phyloP scores from a whole-genome alignment of 2,888 invertebrate species.

The Mythimna loreyi region DNA sequence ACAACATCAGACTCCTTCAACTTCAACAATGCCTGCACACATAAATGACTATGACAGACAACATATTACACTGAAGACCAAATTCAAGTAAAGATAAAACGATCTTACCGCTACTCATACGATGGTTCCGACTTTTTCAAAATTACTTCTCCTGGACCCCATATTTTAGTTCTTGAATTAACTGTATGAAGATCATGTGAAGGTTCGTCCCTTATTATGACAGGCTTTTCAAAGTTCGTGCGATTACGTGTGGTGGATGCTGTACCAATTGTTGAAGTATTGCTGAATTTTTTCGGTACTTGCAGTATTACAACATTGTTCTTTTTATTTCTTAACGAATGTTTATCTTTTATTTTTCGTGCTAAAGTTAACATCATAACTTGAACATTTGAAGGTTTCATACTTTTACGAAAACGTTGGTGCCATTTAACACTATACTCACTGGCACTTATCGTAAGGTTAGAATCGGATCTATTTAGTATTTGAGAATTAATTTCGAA shows the following conservation, averaged over 20 bases:
- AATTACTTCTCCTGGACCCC: constrained; percentile 74
- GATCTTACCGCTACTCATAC: constrained; percentile 34
- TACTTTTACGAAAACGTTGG: constrained; percentile 49
- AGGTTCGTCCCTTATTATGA: constrained; percentile 69
- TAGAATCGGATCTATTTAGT: constrained; percentile 70
- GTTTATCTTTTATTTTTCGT: constrained; percentile 69
- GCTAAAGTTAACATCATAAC: constrained; percentile 67
- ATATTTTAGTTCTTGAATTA: constrained; percentile 68
- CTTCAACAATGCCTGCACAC: constrained; percentile 92
- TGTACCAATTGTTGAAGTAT: constrained; percentile 57
- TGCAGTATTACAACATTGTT: constrained; percentile 71
- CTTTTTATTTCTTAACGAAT: constrained; percentile 59
- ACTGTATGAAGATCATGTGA: constrained; percentile 37
- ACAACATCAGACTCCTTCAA: constrained; percentile 93
- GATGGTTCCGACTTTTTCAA: constrained; percentile 50
- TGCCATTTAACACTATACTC: constrained; percentile 62
- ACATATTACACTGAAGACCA: background rate
- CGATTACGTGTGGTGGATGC: constrained; percentile 45
- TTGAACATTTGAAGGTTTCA: constrained; percentile 62
- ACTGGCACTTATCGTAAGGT: constrained; percentile 66
- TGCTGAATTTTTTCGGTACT: constrained; percentile 65
- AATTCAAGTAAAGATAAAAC: background rate
- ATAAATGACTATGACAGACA: background rate
- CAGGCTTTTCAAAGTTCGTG: constrained; percentile 64
- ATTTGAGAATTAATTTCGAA: constrained; percentile 74